phyloP scores from a whole-genome alignment of 2,113 vertebrate genomes.

The Brachyhypopomus gauderio region DNA sequence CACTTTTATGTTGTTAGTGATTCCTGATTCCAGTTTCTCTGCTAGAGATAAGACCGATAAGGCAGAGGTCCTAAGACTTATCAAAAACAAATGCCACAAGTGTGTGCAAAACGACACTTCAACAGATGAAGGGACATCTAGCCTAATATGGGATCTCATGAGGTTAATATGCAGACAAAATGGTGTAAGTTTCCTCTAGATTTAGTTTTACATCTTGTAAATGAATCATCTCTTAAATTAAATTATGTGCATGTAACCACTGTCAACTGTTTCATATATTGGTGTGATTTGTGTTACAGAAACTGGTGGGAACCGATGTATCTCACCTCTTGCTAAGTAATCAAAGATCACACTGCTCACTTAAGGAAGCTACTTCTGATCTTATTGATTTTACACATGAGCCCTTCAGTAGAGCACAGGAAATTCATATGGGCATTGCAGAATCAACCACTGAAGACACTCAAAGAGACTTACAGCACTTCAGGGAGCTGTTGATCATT shows the following conservation, averaged over 20 bases:
- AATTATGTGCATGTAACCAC: neutral
- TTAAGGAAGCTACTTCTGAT: neutral
- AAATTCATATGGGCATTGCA: neutral
- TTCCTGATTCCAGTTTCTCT: neutral
- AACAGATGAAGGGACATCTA: neutral
- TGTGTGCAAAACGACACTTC: neutral
- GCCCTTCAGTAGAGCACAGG: neutral
- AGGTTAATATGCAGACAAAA: slow-evolving; percentile 12
- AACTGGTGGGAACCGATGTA: slow-evolving; percentile 18
- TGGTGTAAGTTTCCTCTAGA: neutral
- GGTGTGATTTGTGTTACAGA: slow-evolving; percentile 8
- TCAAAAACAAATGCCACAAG: neutral
- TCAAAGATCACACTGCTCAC: neutral
- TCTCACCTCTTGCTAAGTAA: neutral
- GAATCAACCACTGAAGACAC: slow-evolving; percentile 1
- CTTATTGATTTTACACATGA: slow-evolving; percentile 20
- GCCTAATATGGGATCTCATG: slow-evolving; percentile 9
- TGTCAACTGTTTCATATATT: neutral
- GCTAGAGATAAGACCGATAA: neutral
- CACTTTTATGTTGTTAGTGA: neutral
- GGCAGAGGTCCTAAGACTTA: neutral
- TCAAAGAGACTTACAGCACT: neutral
- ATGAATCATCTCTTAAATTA: neutral
- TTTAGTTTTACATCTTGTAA: neutral
- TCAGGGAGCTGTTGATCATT: slow-evolving; percentile 1